Evolutionary conservation across 2,113 vertebrate species (phyloP).

Genomic region (Arenaria interpres): DNA sequence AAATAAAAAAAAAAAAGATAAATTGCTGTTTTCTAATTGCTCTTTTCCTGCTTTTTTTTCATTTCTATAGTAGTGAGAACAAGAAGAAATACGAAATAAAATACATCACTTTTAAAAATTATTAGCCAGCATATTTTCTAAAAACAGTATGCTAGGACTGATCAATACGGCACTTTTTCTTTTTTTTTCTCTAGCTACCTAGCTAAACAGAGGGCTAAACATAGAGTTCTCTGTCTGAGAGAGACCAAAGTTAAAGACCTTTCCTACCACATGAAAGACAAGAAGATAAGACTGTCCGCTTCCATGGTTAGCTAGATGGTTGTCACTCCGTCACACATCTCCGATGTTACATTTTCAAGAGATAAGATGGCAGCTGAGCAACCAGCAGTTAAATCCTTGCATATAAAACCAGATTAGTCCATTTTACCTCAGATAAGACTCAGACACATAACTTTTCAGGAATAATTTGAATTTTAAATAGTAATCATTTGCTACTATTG

Average conservation of each 20-base stretch:
- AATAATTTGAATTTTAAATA: neutral
- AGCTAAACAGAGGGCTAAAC: neutral
- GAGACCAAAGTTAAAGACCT: neutral
- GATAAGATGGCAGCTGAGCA: neutral
- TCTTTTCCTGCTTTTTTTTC: neutral
- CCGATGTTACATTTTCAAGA: neutral
- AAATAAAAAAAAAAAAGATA: neutral
- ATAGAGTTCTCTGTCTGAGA: neutral
- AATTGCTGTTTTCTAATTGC: neutral
- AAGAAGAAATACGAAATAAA: neutral
- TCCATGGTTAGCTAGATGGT: neutral
- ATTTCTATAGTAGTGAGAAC: neutral
- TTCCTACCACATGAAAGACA: neutral
- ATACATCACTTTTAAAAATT: neutral
- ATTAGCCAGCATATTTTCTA: neutral
- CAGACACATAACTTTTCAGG: neutral
- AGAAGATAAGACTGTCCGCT: neutral
- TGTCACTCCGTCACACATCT: neutral
- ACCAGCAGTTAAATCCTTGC: neutral
- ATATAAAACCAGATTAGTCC: neutral
- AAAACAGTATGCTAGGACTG: neutral
- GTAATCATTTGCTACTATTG: neutral
- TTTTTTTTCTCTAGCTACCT: neutral
- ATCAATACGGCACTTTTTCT: neutral
- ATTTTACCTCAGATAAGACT: neutral